Evolutionary conservation across 2,113 vertebrate genomes (phyloP).

Genomic region (Tiliqua scincoides): DNA sequence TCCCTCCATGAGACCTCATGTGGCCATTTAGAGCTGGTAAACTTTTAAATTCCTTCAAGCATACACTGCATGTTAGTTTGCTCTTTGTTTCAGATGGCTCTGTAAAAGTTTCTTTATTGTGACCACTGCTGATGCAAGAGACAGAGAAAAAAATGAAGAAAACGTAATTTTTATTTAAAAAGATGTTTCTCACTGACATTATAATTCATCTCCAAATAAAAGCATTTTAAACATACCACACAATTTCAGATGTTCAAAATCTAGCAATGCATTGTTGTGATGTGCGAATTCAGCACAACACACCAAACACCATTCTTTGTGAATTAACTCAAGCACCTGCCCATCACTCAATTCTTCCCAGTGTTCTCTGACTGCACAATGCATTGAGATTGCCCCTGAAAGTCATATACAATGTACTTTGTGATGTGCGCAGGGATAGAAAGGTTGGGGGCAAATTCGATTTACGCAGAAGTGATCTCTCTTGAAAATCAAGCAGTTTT

Average conservation of each 20-base stretch:
- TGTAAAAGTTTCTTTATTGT: conserved; percentile 72
- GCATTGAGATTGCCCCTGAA: background rate
- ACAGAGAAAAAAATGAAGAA: conserved; percentile 49
- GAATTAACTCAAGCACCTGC: background rate
- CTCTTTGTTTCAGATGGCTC: conserved; percentile 77
- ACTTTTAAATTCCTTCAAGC: conserved; percentile 89
- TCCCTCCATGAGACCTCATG: conserved; percentile 87
- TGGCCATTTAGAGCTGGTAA: conserved; percentile 91
- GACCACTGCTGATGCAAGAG: conserved; percentile 61
- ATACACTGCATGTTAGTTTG: conserved; percentile 85
- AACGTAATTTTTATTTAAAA: conserved; percentile 34
- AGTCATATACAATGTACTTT: background rate
- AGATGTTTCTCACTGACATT: background rate
- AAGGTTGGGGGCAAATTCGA: background rate
- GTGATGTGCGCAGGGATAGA: background rate
- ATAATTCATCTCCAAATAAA: background rate
- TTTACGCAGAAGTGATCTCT: background rate
- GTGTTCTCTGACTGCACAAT: background rate
- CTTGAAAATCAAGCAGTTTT: background rate
- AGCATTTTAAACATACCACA: background rate
- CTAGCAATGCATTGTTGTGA: background rate
- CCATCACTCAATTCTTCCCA: background rate
- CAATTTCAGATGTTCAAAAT: conserved; percentile 12
- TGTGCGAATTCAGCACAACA: background rate
- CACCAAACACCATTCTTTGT: background rate